phyloP scores from a whole-genome alignment of 2,888 invertebrate genomes.

The Cataglyphis cursor region DNA sequence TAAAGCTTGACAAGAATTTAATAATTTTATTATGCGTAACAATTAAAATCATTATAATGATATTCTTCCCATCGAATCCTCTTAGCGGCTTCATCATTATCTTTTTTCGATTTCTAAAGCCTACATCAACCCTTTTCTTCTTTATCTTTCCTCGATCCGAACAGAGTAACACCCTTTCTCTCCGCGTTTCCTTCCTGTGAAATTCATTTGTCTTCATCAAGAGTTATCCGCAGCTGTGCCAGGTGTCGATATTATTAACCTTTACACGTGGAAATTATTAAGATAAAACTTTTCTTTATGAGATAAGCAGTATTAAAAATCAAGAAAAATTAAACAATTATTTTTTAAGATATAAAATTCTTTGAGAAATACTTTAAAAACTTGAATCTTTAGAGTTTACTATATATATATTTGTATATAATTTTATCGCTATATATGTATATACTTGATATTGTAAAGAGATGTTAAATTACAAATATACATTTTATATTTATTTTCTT shows the following conservation, averaged over 20 bases:
- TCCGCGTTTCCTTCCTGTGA: constrained; percentile 46
- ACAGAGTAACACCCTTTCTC: constrained; percentile 13
- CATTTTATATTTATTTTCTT: background rate
- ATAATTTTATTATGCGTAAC: constrained; percentile 11
- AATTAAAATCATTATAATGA: constrained; percentile 24
- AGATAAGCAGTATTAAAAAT: background rate
- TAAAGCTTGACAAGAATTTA: constrained; percentile 6
- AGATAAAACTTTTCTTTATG: background rate
- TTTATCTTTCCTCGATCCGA: constrained; percentile 3
- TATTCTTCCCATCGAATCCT: constrained; percentile 18
- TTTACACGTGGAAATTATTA: constrained; percentile 60
- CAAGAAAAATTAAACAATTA: background rate
- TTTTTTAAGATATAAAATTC: background rate
- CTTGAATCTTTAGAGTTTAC: background rate
- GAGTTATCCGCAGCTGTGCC: constrained; percentile 72
- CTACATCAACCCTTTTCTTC: constrained; percentile 24
- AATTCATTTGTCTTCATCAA: constrained; percentile 79
- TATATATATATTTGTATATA: too few relatives aligned
- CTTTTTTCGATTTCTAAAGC: constrained; percentile 41
- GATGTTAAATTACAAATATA: background rate
- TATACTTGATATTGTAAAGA: background rate
- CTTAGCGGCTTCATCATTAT: constrained; percentile 30
- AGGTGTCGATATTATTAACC: constrained; percentile 79
- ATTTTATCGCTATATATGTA: background rate
- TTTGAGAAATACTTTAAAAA: constrained; percentile 1